Percentiles rank a stretch among this genome's conserved stretches.
These are phyloP conservation scores for Mustelus asterias DNA, from an alignment of 2,113 vertebrate species.

Conservation along the genomic window DNA sequence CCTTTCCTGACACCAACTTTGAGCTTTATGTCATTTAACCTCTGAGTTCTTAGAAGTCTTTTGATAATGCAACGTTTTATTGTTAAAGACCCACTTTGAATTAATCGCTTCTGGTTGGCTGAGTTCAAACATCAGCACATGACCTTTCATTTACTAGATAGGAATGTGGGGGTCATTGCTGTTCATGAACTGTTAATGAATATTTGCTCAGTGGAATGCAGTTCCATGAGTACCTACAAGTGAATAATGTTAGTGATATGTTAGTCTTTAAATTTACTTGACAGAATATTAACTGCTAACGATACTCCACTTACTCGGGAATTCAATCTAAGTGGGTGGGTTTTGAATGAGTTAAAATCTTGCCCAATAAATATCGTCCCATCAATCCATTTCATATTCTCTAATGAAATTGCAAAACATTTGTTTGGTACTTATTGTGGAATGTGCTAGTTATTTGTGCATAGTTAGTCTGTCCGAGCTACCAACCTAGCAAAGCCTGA, in stretches of 20 bases:
- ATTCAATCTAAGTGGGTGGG: background rate
- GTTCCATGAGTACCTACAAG: background rate
- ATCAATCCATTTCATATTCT: background rate
- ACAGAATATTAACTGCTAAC: background rate
- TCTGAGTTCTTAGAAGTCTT: slow-evolving; percentile 1
- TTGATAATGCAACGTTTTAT: background rate
- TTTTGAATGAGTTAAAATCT: background rate
- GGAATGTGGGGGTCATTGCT: background rate
- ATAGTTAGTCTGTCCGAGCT: background rate
- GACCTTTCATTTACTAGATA: slow-evolving; percentile 24
- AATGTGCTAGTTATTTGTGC: background rate
- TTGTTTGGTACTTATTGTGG: background rate
- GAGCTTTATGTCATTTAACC: background rate
- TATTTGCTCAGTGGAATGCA: background rate
- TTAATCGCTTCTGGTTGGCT: background rate
- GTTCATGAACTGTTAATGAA: background rate
- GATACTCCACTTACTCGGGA: background rate
- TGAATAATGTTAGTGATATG: background rate
- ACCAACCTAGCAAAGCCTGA: background rate
- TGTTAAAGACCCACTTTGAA: slow-evolving; percentile 21
- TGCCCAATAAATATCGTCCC: background rate
- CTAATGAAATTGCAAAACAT: background rate
- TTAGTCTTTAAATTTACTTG: background rate
- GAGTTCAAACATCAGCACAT: background rate
- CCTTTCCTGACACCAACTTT: background rate